Evolutionary conservation across 2,888 invertebrate species (phyloP).

Genomic region (Bellardia pandia): DNA sequence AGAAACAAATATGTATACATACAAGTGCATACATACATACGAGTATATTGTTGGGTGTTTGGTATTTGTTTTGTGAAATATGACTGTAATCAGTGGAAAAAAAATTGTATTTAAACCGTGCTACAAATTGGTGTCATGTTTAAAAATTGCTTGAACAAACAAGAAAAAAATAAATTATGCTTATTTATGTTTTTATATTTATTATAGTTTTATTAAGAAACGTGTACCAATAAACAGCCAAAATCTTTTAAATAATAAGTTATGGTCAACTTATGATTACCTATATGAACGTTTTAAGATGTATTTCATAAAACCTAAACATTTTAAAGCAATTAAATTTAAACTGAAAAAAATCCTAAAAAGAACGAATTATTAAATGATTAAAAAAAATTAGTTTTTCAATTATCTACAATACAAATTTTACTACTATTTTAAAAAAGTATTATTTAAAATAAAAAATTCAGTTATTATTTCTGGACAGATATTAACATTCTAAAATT

Average conservation of each 20-base stretch:
- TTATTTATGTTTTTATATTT: conserved; percentile 3
- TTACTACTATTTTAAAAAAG: no score
- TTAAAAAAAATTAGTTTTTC: no score
- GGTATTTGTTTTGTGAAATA: conserved; percentile 55
- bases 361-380: no score
- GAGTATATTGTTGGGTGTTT: conserved; percentile 47
- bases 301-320: background rate
- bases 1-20: background rate
- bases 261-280: background rate
- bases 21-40: no score
- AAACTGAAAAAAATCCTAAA: no score
- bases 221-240: background rate
- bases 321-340: background rate
- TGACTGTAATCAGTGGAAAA: conserved; percentile 64
- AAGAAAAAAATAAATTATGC: background rate
- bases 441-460: no score
- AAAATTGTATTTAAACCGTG: conserved; percentile 30
- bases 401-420: no score
- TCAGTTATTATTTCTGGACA: no score
- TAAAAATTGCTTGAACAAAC: conserved; percentile 4
- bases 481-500: no score
- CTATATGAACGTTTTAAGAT: no score
- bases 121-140: conserved; percentile 71
- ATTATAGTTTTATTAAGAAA: background rate
- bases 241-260: conserved; percentile 32